phyloP scores from a whole-genome alignment of 2,888 invertebrate species.

The Diachrysia chrysitis region DNA sequence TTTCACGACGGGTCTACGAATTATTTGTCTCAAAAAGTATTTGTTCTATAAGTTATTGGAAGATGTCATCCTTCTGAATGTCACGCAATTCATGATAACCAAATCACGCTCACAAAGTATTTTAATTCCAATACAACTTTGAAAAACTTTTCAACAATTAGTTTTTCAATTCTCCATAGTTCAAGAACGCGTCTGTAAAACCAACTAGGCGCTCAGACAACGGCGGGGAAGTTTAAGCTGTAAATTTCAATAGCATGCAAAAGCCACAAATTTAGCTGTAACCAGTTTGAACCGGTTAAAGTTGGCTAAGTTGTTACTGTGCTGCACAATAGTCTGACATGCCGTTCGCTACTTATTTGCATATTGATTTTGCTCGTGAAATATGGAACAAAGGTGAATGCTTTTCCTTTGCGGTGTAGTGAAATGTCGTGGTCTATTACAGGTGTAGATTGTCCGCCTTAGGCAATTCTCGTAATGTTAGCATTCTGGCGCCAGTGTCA shows the following conservation, averaged over 20 bases:
- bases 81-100: slow-evolving; percentile 6
- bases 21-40: neutral
- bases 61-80: no score
- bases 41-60: neutral
- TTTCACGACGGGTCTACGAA: no score
- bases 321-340: slow-evolving; percentile 70
- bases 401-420: slow-evolving; percentile 47
- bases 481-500: slow-evolving; percentile 35
- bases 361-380: slow-evolving; percentile 74
- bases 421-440: slow-evolving; percentile 50
- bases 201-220: slow-evolving; percentile 69
- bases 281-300: slow-evolving; percentile 71
- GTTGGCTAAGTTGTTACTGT: slow-evolving; percentile 76
- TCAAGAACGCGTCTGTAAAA: slow-evolving; percentile 63
- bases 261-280: slow-evolving; percentile 82
- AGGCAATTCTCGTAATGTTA: slow-evolving; percentile 48
- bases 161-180: slow-evolving; percentile 51
- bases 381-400: slow-evolving; percentile 61
- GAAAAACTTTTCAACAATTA: slow-evolving; percentile 28
- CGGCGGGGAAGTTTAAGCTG: slow-evolving; percentile 79
- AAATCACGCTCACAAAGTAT: slow-evolving; percentile 17
- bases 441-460: slow-evolving; percentile 47
- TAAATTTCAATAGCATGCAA: slow-evolving; percentile 87
- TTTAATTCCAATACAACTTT: slow-evolving; percentile 26
- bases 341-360: slow-evolving; percentile 75